Evolutionary conservation across 2,888 invertebrate species (phyloP), one percentile per base, ranked within the genome.

Genomic region (Meghimatium bilineatum): DNA sequence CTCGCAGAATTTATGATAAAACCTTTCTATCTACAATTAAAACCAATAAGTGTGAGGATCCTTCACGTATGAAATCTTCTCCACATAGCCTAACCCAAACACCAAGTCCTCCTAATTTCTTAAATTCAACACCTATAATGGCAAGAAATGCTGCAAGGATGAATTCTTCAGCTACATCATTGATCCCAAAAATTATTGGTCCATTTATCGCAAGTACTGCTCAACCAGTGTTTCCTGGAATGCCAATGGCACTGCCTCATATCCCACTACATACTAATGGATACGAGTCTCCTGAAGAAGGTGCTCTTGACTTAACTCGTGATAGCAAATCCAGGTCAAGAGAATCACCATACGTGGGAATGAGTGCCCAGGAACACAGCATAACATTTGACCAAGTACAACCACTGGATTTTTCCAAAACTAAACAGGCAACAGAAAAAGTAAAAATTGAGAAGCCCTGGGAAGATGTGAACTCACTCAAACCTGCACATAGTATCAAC

Each of bases 121-220:
- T 83, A 1, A 72, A 32, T 32, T 32, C 52, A 29, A 8, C 63
- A 0, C 12, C 60, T 5, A 34, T 10, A n/a, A 23, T 44, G 26
- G 38, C 32, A 6, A 49, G 14, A n/a, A 52, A 26, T 34, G 34
- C 77, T n/a, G 60, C 77, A 34, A 71, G 83, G 29, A 8, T 83
- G 14, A 44, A 32, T 23, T 69, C 84, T 6, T 56, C 66, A 26
- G 63, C 52, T 6, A 56, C 72, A 44, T 63, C 83, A 8, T 14
- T 84, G 67, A 56, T 83, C 10, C 84, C 90, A 14, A 89, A 90
- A 60, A 89, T 89, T 80, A 90, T 91, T 87, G 92, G 91, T 34
- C 92, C 91, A 29, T 92, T 92, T 81, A 89, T 92, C n/a, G 89
- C 89, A 36, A 88, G 89, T 81, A 86, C 88, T 20, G 78, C 81